phyloP scores from a whole-genome alignment of 2,888 invertebrate species.

The Eristalis intricaria region DNA sequence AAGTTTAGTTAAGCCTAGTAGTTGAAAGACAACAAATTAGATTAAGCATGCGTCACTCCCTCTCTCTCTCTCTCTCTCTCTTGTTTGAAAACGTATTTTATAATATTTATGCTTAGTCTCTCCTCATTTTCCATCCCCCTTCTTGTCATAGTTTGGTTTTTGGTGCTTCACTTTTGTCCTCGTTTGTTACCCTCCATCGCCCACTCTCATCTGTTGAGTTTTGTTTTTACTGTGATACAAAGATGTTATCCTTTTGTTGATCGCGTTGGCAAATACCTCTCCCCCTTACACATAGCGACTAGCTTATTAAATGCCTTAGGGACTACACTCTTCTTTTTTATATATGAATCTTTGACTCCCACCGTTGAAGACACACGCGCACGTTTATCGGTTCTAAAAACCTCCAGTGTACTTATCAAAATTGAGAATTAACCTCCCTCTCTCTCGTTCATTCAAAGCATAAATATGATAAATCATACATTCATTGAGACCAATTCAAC shows the following conservation, averaged over 20 bases:
- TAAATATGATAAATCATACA: constrained; percentile 25
- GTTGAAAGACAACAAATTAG: constrained; percentile 26
- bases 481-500: constrained; percentile 15
- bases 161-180: background rate
- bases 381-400: background rate
- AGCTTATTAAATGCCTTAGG: background rate
- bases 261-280: background rate
- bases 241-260: constrained; percentile 4
- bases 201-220: background rate
- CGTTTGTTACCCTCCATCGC: background rate
- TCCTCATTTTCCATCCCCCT: background rate
- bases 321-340: background rate
- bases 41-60: constrained; percentile 32
- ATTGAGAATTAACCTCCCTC: background rate
- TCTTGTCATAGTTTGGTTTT: background rate
- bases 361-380: background rate
- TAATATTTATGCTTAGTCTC: constrained; percentile 59
- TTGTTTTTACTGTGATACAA: constrained; percentile 54
- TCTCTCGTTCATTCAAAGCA: constrained; percentile 46
- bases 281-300: background rate
- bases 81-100: background rate
- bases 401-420: background rate
- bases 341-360: background rate
- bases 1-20: constrained; percentile 6
- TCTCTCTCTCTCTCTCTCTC: background rate